phyloP scores from a whole-genome alignment of 2,888 invertebrate species.

The Tridacna gigas region DNA sequence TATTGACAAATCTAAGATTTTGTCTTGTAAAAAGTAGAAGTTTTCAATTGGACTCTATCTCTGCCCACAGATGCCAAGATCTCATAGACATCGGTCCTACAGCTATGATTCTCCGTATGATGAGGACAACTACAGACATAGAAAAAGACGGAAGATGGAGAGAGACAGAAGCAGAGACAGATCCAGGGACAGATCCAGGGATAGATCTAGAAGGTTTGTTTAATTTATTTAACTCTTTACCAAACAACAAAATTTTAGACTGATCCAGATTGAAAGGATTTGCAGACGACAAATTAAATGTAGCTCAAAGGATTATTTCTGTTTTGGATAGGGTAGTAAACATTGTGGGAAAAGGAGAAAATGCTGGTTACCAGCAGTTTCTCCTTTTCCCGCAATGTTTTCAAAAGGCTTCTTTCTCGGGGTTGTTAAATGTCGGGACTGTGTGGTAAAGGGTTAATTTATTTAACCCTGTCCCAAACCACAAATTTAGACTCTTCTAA shows the following conservation, averaged over 20 bases:
- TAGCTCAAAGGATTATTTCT: no score
- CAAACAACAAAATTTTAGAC: background rate
- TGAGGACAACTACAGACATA: slow-evolving; percentile 66
- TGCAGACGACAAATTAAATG: no score
- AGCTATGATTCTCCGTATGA: slow-evolving; percentile 67
- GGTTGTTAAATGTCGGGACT: background rate
- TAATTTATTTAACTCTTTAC: background rate
- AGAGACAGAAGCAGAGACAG: slow-evolving; percentile 10
- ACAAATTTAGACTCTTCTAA: no score
- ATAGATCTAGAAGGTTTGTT: slow-evolving; percentile 61
- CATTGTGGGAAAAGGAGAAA: background rate
- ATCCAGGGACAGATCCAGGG: slow-evolving; percentile 38
- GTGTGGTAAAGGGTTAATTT: no score
- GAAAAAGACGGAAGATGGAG: slow-evolving; percentile 54
- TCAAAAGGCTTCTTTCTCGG: background rate
- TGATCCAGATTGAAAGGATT: no score
- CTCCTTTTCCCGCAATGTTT: background rate
- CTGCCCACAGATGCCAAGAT: slow-evolving; percentile 69
- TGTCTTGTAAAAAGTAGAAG: no score
- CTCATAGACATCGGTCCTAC: slow-evolving; percentile 65
- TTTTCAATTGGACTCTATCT: no score
- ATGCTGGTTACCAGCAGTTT: background rate
- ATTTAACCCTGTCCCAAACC: no score
- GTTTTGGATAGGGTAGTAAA: background rate
- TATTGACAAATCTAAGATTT: no score